phyloP scores from a whole-genome alignment of 1,140 invertebrate genomes.

The Philopotamus ludificatus region DNA sequence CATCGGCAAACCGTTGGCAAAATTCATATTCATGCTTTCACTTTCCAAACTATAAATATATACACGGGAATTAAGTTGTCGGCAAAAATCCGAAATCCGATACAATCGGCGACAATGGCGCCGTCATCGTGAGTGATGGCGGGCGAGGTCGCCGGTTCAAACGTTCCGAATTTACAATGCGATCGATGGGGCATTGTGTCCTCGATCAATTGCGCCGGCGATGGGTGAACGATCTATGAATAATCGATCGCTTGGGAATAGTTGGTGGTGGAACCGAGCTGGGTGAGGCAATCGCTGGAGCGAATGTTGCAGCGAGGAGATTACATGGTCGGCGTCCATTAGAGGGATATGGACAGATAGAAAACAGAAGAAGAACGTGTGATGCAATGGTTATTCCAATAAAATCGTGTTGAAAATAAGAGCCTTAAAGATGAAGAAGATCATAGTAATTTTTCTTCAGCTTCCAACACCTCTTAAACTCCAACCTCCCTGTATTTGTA shows the following conservation, averaged over 20 bases:
- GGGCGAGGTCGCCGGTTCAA: not conserved
- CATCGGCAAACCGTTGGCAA: constrained; percentile 10
- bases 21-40: constrained; percentile 13
- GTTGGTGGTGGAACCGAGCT: too few species aligned
- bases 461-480: too few species aligned
- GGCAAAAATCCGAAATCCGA: not conserved
- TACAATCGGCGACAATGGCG: not conserved
- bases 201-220: not conserved
- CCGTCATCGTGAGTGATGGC: not conserved
- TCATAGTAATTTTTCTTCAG: too few species aligned
- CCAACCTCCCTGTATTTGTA: too few species aligned
- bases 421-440: too few species aligned
- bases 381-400: too few species aligned
- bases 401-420: too few species aligned
- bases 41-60: not conserved
- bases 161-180: not conserved
- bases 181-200: not conserved
- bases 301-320: not conserved
- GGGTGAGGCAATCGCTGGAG: too few species aligned
- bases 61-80: not conserved
- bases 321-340: not conserved
- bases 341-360: too few species aligned
- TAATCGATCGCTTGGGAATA: too few species aligned
- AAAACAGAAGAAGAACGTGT: too few species aligned
- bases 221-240: not conserved